These are phyloP conservation scores for Trochalopteron elliotii DNA, from an alignment of 2,113 vertebrate genomes.

Conservation along the genomic window DNA sequence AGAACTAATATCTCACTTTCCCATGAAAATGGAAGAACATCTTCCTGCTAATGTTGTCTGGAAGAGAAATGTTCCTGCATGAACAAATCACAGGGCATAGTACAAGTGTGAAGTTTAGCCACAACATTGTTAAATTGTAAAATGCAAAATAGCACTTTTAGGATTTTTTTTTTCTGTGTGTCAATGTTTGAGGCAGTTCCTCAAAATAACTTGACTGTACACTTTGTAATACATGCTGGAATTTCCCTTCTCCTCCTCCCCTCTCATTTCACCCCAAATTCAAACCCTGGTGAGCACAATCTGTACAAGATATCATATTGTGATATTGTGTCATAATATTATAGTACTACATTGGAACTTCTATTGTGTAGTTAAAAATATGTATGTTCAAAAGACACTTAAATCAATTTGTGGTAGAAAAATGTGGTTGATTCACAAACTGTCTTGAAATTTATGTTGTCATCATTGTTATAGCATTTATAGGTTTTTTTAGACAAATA, in stretches of 20 bases:
- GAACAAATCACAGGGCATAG: neutral
- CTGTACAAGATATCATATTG: neutral
- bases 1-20: neutral
- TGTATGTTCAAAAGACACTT: neutral
- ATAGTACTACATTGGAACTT: neutral
- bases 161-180: neutral
- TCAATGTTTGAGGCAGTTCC: neutral
- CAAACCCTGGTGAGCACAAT: neutral
- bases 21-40: neutral
- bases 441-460: neutral
- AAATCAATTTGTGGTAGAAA: neutral
- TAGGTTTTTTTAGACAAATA: neutral
- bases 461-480: neutral
- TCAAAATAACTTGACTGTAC: neutral
- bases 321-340: neutral
- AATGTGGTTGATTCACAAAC: neutral
- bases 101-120: neutral
- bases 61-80: neutral
- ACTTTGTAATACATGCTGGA: neutral
- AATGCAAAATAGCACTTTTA: neutral
- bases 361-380: neutral
- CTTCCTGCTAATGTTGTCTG: neutral
- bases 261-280: neutral
- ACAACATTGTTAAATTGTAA: neutral
- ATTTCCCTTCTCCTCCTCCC: conserved; percentile 11